These are phyloP conservation scores for Nymphalis urticae DNA, from an alignment of 2,888 invertebrate genomes.

Conservation along the genomic window DNA sequence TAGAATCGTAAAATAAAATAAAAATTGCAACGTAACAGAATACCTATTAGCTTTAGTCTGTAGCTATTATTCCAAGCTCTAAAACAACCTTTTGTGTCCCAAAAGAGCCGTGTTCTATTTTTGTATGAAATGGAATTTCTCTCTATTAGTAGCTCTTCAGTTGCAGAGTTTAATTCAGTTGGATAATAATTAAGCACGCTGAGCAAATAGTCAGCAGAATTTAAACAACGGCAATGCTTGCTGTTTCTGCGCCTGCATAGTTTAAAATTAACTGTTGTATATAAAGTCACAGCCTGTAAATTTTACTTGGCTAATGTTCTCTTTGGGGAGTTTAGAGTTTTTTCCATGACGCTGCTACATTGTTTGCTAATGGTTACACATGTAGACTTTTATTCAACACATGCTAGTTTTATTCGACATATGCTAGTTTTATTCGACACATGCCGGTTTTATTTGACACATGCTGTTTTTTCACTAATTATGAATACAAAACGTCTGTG, in stretches of 20 bases:
- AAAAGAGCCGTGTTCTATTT: constrained; percentile 4
- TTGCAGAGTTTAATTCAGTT: constrained; percentile 1
- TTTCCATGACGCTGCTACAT: too few relatives aligned
- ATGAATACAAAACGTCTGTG: too few relatives aligned
- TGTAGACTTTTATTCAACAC: too few relatives aligned
- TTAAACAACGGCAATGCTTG: not conserved
- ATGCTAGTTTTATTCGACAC: too few relatives aligned
- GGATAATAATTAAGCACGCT: constrained; percentile 1
- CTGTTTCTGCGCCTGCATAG: not conserved
- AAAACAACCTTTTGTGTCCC: not conserved
- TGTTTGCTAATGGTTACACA: too few relatives aligned
- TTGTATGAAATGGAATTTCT: constrained; percentile 2
- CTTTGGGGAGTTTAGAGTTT: too few relatives aligned
- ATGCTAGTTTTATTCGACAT: too few relatives aligned
- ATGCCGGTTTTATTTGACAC: too few relatives aligned
- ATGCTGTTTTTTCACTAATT: too few relatives aligned
- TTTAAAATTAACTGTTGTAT: not conserved
- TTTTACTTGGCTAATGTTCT: too few relatives aligned
- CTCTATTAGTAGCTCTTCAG: constrained; percentile 4
- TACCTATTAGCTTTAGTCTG: not conserved
- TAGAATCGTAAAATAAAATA: not conserved
- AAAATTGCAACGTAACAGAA: not conserved
- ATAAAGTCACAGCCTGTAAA: too few relatives aligned
- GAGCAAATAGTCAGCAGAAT: constrained; percentile 2
- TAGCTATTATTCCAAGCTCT: not conserved